Percentiles rank a stretch among this genome's conserved stretches.
These are phyloP conservation scores for Seriola aureovittata DNA, from an alignment of 2,113 vertebrate genomes.

Conservation along the genomic window DNA sequence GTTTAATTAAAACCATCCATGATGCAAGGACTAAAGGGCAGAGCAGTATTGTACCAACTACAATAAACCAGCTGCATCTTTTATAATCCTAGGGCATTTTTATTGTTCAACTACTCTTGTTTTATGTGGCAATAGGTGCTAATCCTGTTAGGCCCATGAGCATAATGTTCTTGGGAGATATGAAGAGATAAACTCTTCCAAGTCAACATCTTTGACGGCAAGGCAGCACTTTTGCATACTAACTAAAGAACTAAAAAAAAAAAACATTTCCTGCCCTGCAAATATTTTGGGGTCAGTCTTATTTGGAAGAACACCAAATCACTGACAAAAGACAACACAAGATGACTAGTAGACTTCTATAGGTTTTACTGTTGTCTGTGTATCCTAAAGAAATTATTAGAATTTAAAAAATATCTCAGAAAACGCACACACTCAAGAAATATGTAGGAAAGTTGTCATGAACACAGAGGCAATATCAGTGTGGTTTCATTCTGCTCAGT, in stretches of 20 bases:
- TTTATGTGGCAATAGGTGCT: not conserved
- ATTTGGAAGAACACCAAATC: slow-evolving; percentile 7
- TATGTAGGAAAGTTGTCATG: not conserved
- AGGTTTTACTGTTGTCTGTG: not conserved
- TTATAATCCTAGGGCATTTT: not conserved
- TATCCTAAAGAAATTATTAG: not conserved
- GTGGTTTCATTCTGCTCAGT: not conserved
- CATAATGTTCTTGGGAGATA: slow-evolving; percentile 12
- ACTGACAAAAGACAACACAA: not conserved
- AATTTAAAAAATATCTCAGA: not conserved
- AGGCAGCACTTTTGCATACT: not conserved
- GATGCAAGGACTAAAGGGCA: not conserved
- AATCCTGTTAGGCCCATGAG: not conserved
- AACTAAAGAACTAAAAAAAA: not conserved
- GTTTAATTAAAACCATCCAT: not conserved
- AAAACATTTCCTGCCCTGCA: slow-evolving; percentile 10
- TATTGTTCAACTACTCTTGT: not conserved
- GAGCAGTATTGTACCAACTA: not conserved
- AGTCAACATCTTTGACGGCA: slow-evolving; percentile 10
- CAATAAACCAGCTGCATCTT: not conserved
- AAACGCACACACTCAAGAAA: not conserved
- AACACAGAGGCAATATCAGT: not conserved
- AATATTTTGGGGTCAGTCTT: slow-evolving; percentile 19
- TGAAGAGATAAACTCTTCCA: not conserved
- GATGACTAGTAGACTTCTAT: not conserved